phyloP scores from a whole-genome alignment of 2,113 vertebrate genomes.

The Heterotis niloticus region DNA sequence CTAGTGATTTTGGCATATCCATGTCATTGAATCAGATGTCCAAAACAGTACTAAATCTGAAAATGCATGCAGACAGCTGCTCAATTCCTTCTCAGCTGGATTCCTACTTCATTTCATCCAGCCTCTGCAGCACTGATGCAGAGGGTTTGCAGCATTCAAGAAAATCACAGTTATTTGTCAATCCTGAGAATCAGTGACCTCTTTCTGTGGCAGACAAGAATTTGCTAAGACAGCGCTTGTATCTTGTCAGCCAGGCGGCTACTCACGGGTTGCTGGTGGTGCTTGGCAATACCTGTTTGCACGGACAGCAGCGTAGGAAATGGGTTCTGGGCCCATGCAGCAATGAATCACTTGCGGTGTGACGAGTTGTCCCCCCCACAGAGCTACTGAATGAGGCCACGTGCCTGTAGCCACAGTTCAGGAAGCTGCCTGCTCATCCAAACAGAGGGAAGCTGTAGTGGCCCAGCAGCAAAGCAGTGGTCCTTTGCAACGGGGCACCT shows the following conservation, averaged over 20 bases:
- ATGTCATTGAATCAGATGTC: not conserved
- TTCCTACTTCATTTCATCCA: not conserved
- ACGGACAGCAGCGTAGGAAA: not conserved
- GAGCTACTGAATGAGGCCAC: no score
- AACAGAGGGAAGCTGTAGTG: not conserved
- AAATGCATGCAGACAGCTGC: not conserved
- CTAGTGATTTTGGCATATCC: not conserved
- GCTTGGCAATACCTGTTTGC: not conserved
- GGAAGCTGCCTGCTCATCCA: not conserved
- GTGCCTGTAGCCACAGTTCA: not conserved
- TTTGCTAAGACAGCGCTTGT: not conserved
- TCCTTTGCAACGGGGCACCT: no score
- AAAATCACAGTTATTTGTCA: not conserved
- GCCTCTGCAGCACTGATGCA: no score
- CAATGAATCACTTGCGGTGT: not conserved
- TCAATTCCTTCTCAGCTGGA: not conserved
- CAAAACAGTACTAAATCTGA: not conserved
- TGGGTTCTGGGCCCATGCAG: not conserved
- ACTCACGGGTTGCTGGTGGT: not conserved
- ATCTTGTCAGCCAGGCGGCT: no score
- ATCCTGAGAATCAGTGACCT: no score
- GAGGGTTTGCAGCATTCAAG: no score
- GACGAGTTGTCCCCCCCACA: not conserved
- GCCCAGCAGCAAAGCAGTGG: not conserved
- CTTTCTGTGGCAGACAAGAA: not conserved